Conservation (phyloP, 2,797 vertebrate species). For the Ceyx erithaca region DNA sequence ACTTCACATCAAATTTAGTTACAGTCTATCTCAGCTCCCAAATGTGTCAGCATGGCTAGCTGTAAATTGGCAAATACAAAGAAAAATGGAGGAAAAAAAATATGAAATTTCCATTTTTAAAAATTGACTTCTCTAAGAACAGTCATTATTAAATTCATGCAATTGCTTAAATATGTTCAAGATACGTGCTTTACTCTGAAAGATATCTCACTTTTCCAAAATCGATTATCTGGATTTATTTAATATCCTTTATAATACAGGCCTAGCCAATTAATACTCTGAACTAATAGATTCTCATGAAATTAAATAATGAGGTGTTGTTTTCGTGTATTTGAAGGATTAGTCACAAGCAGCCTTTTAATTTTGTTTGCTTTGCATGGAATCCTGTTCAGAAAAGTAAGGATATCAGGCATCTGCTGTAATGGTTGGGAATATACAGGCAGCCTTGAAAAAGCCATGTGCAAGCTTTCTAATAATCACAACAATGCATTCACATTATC, state of each 20-base stretch:
- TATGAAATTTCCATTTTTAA: neutral
- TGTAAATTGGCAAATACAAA: slow-evolving; percentile 64
- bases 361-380: neutral
- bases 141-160: neutral
- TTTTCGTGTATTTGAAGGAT: neutral
- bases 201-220: neutral
- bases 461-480: neutral
- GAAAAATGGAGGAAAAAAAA: neutral
- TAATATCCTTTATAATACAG: neutral
- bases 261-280: neutral
- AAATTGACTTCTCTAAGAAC: neutral
- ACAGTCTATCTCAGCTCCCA: slow-evolving; percentile 67
- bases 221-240: neutral
- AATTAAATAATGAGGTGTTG: neutral
- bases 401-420: neutral
- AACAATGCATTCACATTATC: neutral
- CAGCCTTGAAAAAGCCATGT: neutral
- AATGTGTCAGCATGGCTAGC: slow-evolving; percentile 63
- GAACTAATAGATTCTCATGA: neutral
- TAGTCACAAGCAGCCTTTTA: neutral
- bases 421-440: neutral
- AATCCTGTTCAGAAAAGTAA: neutral
- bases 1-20: slow-evolving; percentile 74
- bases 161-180: neutral
- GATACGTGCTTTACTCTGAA: neutral